Evolutionary conservation across 2,113 vertebrate genomes (phyloP).

Genomic region (Protobothrops flavoviridis): DNA sequence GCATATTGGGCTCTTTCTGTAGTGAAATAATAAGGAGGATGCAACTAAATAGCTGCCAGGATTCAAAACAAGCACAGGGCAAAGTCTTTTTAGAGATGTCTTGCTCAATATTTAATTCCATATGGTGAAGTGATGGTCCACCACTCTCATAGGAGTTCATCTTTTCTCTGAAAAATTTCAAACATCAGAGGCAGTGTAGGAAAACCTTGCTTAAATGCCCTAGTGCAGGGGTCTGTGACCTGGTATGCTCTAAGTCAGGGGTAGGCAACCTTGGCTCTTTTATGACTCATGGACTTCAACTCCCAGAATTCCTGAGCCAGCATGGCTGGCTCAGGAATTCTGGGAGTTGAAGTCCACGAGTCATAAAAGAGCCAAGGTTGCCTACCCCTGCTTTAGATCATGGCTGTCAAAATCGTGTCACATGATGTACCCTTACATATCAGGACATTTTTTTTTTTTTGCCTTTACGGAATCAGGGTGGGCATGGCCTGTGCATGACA

Average conservation of each 20-base stretch:
- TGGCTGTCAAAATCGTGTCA: no score
- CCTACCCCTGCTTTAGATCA: no score
- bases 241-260: neutral
- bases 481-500: no score
- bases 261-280: no score
- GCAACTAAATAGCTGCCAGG: neutral
- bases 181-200: neutral
- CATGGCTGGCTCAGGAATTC: no score
- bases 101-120: neutral
- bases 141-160: neutral
- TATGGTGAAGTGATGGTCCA: neutral
- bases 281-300: no score
- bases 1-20: neutral
- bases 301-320: no score
- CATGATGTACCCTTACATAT: no score
- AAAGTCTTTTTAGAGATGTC: neutral
- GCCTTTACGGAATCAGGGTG: no score
- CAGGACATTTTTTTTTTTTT: no score
- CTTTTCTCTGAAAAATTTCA: neutral
- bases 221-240: neutral
- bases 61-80: neutral
- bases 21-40: neutral
- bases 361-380: no score
- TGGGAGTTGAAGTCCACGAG: no score
- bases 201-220: neutral